Evolutionary conservation across 2,888 invertebrate genomes (phyloP), one percentile per base, ranked within the genome.

Genomic region (Pyrrhia umbra): DNA sequence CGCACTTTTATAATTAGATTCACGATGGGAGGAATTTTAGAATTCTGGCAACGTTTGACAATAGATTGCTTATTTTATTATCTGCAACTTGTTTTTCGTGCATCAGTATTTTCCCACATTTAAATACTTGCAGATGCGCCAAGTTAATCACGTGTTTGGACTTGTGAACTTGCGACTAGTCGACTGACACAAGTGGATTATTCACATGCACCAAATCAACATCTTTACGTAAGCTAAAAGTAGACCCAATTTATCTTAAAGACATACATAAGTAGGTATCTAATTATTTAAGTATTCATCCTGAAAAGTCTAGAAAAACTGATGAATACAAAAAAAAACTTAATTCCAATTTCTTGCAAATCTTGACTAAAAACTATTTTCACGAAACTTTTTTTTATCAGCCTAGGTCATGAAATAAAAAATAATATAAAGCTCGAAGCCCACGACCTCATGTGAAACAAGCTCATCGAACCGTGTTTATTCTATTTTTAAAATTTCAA

Each of bases 101-200:
- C 15, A 25, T 20, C 27, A 21, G 57, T 52, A 9, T 57, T 65
- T 59, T 56, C 58, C 20, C 70, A 63, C 62, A 45, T 61, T 20
- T 72, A 74, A 64, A 75, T 79, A 81, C 63, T 80, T 73, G 69
- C 71, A 64, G 49, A 54, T 66, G 75, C 73, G 80, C 84, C 84
- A 77, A 74, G 43, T 51, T 43, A 59, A 57, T 61, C 75, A 75
- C 68, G 61, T 68, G 68, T 67, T 52, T 56, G 20, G 40, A 71
- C 65, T 49, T 51, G 16, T 56, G 51, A 46, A 66, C 56, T 51
- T 56, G 27, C 56, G 21, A n/a, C n/a, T 30, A 54, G 18, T 39
- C 54, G 13, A 66, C 45, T 49, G 27, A 25, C 39, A 51, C 6
- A 51, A 23, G 2, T n/a, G 34, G 42, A 27, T 13, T 6, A 0